These are phyloP conservation scores for Pemphigus obesinymphae DNA, from an alignment of 1,140 invertebrate genomes.

Conservation along the genomic window DNA sequence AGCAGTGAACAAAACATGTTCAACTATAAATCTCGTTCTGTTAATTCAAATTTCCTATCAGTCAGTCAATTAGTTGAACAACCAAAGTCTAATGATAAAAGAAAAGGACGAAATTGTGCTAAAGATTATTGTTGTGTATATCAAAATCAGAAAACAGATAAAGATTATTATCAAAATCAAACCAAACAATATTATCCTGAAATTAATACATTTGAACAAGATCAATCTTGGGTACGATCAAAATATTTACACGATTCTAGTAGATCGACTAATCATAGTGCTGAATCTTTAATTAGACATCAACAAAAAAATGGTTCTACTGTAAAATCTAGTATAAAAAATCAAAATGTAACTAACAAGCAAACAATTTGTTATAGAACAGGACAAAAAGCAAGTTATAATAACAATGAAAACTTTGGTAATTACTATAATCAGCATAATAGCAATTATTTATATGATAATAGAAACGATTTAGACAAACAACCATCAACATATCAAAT, in stretches of 20 bases:
- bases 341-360: constrained; percentile 19
- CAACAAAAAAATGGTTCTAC: constrained; percentile 49
- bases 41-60: constrained; percentile 55
- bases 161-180: constrained; percentile 35
- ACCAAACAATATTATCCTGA: constrained; percentile 34
- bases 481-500: constrained; percentile 25
- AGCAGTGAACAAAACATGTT: constrained; percentile 34
- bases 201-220: constrained; percentile 32
- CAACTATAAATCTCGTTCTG: constrained; percentile 24
- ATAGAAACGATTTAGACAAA: constrained; percentile 16
- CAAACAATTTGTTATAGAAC: constrained; percentile 28
- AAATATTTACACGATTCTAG: constrained; percentile 37
- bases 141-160: constrained; percentile 34
- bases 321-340: constrained; percentile 1
- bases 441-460: constrained; percentile 36
- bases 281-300: constrained; percentile 57
- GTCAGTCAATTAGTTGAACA: constrained; percentile 64
- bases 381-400: constrained; percentile 25
- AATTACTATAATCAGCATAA: constrained; percentile 29
- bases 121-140: constrained; percentile 37
- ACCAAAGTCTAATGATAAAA: constrained; percentile 54
- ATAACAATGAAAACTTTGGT: constrained; percentile 29
- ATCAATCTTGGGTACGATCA: constrained; percentile 37
- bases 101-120: constrained; percentile 37
- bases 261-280: constrained; percentile 54